Conservation (phyloP, 2,888 invertebrate species). For the Catotricha subobsoleta region DNA sequence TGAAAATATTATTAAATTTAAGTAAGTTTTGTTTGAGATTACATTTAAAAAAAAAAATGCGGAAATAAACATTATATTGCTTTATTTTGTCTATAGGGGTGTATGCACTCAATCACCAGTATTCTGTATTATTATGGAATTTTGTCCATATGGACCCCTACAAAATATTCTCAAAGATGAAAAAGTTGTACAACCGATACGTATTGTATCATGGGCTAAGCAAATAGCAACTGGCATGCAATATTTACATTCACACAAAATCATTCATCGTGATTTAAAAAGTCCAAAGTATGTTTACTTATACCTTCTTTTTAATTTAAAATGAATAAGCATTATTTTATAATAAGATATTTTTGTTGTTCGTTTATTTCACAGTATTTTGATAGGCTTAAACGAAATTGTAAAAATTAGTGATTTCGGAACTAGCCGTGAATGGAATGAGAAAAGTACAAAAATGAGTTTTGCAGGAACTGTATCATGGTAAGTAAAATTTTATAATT, state of each 20-base stretch:
- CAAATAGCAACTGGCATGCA: constrained; percentile 95
- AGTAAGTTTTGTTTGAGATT: constrained; percentile 17
- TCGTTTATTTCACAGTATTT: constrained; percentile 39
- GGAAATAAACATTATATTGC: constrained; percentile 3
- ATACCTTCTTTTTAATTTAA: constrained; percentile 2
- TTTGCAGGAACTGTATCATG: constrained; percentile 97
- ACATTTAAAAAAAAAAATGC: not conserved
- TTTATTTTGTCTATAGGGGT: constrained; percentile 40
- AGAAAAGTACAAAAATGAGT: constrained; percentile 90
- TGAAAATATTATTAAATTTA: constrained; percentile 73
- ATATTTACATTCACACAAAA: constrained; percentile 88
- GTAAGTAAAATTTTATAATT: constrained; percentile 30
- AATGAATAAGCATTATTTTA: too few relatives aligned
- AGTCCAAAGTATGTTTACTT: constrained; percentile 79
- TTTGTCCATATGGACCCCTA: constrained; percentile 85
- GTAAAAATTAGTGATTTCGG: constrained; percentile 98
- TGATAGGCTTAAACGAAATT: constrained; percentile 59
- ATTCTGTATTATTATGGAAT: constrained; percentile 96
- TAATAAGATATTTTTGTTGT: not conserved
- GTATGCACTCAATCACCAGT: constrained; percentile 84
- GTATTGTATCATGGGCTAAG: constrained; percentile 82
- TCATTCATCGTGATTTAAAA: constrained; percentile 96
- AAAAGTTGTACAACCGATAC: constrained; percentile 64
- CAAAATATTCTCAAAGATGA: constrained; percentile 78
- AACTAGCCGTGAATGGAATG: constrained; percentile 85